Base-by-base conservation (phyloP, 2,888 invertebrate species). In the Mythimna lalbum region DNA sequence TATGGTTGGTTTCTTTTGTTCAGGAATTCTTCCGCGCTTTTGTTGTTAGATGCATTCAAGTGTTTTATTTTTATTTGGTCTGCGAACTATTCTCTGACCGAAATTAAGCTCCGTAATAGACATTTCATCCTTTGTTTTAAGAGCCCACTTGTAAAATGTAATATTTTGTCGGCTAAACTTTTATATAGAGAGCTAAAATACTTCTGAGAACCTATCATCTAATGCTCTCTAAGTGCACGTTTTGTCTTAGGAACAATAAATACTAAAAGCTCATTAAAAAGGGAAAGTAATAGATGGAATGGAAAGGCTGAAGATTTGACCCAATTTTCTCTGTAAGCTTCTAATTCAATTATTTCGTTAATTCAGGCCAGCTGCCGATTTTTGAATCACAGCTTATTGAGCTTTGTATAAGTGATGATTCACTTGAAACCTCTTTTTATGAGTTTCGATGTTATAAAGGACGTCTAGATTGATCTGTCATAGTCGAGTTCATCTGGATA, bases 331-430 rank as follows among this genome's bases (percentile, higher is more conserved):
- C 87, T 69, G 57, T 72, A 79, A 82, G 82, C 85, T 86, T 88
- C 89, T 92, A 91, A 92, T 93, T 91, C 84, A 91, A 91, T 93
- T 93, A 91, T 86, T 88, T 86, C 83, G 73, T 74, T 82, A 81
- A 88, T 88, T 87, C 81, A 77, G 84, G 80, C 75, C 83, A 76
- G 68, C 71, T 80, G 83, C 81, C 61, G 76, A 76, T 77, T 68
- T 74, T 52, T 79, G 70, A 76, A 67, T 76, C 79, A 73, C 57
- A 33, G 63, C 53, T 33, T 72, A 50, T 53, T 31, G n/a, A 19
- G 14, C 19, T 68, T 60, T 47, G 36, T 67, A 23, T 63, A 59
- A 69, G 49, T 63, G 59, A 73, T 69, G 68, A 63, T 69, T 79
- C 80, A 73, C 43, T 65, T 63, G 36, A 55, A 52, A 14, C 7